These are phyloP conservation scores for Oryctolagus cuniculus DNA, from an alignment of 2,113 vertebrate genomes.

Conservation along the genomic window mOryCun1.1 NC_091453.1:7249001-7249500, in stretches of 20 bases:
- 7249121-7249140: conserved; percentile 17
- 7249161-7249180: background rate
- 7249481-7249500: conserved; percentile 33
- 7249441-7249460: conserved; percentile 16
- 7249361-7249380: conserved; percentile 27
- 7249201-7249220: background rate
- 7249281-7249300: conserved; percentile 25
- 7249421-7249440: conserved; percentile 2
- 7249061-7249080: background rate
- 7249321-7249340: conserved; percentile 3
- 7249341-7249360: background rate
- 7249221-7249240: background rate
- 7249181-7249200: conserved; percentile 31
- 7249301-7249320: background rate
- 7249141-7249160: background rate
- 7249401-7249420: background rate
- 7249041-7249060: conserved; percentile 23
- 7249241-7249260: background rate
- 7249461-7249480: background rate
- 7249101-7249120: background rate
- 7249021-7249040: conserved; percentile 14
- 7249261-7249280: background rate
- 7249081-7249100: conserved; percentile 50
- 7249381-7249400: background rate
- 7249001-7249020: conserved; percentile 47